These are phyloP conservation scores for Edolisoma coerulescens DNA, from an alignment of 2,113 vertebrate species.

Conservation along the genomic window DNA sequence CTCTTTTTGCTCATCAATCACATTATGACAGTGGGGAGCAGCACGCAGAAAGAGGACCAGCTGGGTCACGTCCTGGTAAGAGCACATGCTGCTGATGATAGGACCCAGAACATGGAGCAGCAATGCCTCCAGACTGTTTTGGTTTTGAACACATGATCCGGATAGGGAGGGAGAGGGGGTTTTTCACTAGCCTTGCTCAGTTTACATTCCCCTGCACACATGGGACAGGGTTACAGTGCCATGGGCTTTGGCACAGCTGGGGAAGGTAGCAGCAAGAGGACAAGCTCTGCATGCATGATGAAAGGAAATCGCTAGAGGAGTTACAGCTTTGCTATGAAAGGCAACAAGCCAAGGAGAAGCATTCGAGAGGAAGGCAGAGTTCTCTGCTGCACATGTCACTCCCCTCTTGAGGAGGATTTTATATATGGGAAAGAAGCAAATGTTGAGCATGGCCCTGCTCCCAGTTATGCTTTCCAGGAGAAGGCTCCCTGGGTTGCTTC, in stretches of 20 bases:
- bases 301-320: neutral
- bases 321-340: neutral
- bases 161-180: neutral
- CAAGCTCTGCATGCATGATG: neutral
- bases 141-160: neutral
- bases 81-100: neutral
- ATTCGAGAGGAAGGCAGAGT: neutral
- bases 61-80: neutral
- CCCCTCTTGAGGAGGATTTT: neutral
- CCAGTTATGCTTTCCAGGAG: neutral
- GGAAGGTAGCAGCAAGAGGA: neutral
- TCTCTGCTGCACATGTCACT: neutral
- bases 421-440: neutral
- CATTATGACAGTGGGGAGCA: accelerated
- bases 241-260: neutral
- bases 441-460: neutral
- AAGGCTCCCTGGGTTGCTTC: neutral
- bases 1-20: neutral
- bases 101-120: neutral
- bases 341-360: neutral
- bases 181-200: neutral
- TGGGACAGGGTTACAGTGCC: neutral
- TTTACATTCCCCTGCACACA: neutral
- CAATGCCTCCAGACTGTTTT: neutral
- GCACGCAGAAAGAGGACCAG: neutral